Evolutionary conservation across 2,797 vertebrate species (phyloP).

Genomic region (Hyperoplus immaculatus): DNA sequence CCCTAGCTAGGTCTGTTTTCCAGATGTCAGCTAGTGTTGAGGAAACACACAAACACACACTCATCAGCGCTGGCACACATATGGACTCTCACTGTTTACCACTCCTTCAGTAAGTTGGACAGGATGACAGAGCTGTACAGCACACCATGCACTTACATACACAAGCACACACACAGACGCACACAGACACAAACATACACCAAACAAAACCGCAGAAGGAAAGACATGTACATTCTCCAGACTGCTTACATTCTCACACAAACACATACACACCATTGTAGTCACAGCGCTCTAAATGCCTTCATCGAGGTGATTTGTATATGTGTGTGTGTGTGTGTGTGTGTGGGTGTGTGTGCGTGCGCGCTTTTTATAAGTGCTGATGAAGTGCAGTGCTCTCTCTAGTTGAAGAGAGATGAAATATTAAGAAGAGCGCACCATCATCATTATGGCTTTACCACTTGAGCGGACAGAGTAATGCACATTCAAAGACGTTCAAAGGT

Average conservation of each 20-base stretch:
- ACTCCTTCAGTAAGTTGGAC: slow-evolving; percentile 60
- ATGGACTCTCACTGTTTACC: slow-evolving; percentile 58
- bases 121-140: slow-evolving; percentile 23
- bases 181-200: background rate
- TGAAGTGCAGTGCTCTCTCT: slow-evolving; percentile 24
- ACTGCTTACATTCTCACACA: slow-evolving; percentile 20
- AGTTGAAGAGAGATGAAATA: slow-evolving; percentile 38
- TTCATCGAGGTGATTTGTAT: slow-evolving; percentile 33
- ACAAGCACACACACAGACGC: background rate
- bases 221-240: slow-evolving; percentile 17
- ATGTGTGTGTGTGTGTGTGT: slow-evolving; percentile 14
- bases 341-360: background rate
- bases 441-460: slow-evolving; percentile 2
- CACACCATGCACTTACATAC: slow-evolving; percentile 22
- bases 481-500: background rate
- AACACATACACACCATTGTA: slow-evolving; percentile 14
- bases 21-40: slow-evolving; percentile 71
- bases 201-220: slow-evolving; percentile 19
- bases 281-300: slow-evolving; percentile 12
- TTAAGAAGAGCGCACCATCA: slow-evolving; percentile 19
- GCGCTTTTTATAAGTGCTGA: background rate
- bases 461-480: background rate
- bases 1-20: slow-evolving; percentile 67
- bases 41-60: slow-evolving; percentile 24
- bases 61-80: slow-evolving; percentile 41